Evolutionary conservation across 1,140 invertebrate species (phyloP), one percentile per base, ranked within the genome.

Genomic region (Pinna nobilis): DNA sequence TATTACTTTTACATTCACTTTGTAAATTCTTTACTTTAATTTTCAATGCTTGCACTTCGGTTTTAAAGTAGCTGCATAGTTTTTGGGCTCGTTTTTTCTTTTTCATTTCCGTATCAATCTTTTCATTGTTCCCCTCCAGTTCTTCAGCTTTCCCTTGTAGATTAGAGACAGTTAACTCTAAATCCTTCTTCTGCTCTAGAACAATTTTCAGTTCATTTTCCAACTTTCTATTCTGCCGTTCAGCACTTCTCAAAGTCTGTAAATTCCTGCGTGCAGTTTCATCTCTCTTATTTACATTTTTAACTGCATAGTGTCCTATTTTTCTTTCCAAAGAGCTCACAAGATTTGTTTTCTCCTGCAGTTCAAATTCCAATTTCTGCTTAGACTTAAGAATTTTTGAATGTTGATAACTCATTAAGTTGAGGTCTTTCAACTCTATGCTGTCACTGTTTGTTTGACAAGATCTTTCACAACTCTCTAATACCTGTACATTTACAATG

Each of bases 281-380:
- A 51, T 74, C 71, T 35, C 63, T 15, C 51, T 74, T 74, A 28
- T 66, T 74, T 0, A 74, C 30, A 61, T 74, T 74, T 39, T 37
- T 30, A 32, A 74, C 55, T 59, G 71, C 66, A 60, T 74, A 67
- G 32, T 67, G 63, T 37, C 71, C 71, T 15, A 35, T 41, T 4
- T 18, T 18, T 28, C n/a, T 3, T 60, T 33, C 60, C 18, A 13
- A 60, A 30, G 13, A 20, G 25, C 25, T 44, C 39, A 13, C 44
- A 28, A 5, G 5, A 6, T n/a, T 35, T 25, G 5, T 41, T 23
- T 44, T 47, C 33, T 30, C 33, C 23, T 44, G 20, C 20, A 28
- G 28, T 47, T 28, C 49, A 20, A 33, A 28, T 25, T 23, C 39
- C 39, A 4, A 37, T 4, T 37, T 37, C 9, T 23, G 33, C 23